Conservation (phyloP, 2,113 vertebrate genomes). For the Heterotis niloticus region DNA sequence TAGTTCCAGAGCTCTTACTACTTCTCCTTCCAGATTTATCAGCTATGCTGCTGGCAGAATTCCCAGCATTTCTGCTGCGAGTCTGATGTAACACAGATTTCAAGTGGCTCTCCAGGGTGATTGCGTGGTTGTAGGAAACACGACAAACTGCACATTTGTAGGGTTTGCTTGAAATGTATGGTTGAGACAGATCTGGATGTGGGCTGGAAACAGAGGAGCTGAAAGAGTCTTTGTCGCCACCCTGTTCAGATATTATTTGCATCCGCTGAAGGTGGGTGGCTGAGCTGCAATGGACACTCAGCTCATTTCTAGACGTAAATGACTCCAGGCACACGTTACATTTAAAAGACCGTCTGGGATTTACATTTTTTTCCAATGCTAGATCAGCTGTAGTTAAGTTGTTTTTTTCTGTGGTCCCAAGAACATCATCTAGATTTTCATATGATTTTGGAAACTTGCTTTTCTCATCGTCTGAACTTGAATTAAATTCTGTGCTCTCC, state of each 20-base stretch:
- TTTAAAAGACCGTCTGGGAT: constrained; percentile 71
- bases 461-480: constrained; percentile 50
- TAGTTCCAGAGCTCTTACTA: constrained; percentile 25
- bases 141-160: constrained; percentile 83
- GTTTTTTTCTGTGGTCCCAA: constrained; percentile 52
- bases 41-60: constrained; percentile 35
- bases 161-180: constrained; percentile 73
- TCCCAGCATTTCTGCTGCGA: constrained; percentile 70
- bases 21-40: constrained; percentile 33
- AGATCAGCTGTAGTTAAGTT: constrained; percentile 42
- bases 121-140: constrained; percentile 88
- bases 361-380: constrained; percentile 31
- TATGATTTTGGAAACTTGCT: constrained; percentile 40
- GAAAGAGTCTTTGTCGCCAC: constrained; percentile 43
- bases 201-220: not conserved
- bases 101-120: constrained; percentile 87
- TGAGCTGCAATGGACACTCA: constrained; percentile 83
- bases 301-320: constrained; percentile 77
- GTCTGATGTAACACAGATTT: constrained; percentile 85
- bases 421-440: constrained; percentile 44
- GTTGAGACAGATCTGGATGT: constrained; percentile 44
- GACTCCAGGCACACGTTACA: constrained; percentile 81
- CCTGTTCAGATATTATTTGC: constrained; percentile 66
- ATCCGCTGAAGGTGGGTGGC: constrained; percentile 81
- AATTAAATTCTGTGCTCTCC: constrained; percentile 45